These are phyloP conservation scores for Archips crataeganus DNA, from an alignment of 2,888 invertebrate genomes.

Conservation along the genomic window DNA sequence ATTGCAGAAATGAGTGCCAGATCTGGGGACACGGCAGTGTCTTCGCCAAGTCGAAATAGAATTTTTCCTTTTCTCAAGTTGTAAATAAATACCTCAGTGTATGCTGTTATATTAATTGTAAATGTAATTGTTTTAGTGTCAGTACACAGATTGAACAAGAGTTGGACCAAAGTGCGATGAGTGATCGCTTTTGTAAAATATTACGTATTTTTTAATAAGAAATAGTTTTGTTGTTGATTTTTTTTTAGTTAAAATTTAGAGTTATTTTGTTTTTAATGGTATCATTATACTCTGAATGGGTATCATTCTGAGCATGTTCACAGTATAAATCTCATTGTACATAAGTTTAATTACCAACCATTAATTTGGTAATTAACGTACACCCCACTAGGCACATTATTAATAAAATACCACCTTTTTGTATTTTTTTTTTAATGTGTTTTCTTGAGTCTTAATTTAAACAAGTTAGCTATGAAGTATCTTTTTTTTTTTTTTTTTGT, in stretches of 20 bases:
- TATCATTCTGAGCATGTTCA: too few relatives aligned
- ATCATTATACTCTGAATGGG: too few relatives aligned
- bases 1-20: background rate
- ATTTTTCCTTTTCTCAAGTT: background rate
- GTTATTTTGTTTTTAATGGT: background rate
- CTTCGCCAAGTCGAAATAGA: background rate
- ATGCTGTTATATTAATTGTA: background rate
- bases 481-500: too few relatives aligned
- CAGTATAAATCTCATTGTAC: too few relatives aligned
- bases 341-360: too few relatives aligned
- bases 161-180: slow-evolving; percentile 3
- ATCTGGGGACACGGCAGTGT: background rate
- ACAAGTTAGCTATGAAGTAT: too few relatives aligned
- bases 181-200: background rate
- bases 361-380: too few relatives aligned
- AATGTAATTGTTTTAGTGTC: background rate
- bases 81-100: slow-evolving; percentile 1
- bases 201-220: background rate
- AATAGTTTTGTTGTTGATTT: background rate
- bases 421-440: too few relatives aligned
- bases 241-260: background rate
- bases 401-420: too few relatives aligned
- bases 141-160: background rate
- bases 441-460: too few relatives aligned
- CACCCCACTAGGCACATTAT: too few relatives aligned